Conservation (phyloP, 2,888 invertebrate genomes). For the Calliscelio sp. region DNA sequence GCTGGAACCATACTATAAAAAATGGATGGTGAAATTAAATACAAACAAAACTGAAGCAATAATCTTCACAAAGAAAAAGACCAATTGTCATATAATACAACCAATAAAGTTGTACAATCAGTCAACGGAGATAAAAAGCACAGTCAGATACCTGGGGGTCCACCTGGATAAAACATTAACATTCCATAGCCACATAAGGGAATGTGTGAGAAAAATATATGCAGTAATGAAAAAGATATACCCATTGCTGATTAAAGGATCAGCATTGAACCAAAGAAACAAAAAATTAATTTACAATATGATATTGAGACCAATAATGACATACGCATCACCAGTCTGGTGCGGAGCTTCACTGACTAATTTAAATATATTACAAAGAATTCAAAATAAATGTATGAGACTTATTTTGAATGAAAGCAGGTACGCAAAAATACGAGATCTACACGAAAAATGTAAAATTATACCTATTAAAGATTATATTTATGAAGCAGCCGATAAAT, state of each 20-base stretch:
- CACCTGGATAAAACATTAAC: conserved; percentile 69
- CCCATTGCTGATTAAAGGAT: conserved; percentile 71
- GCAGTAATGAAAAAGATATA: conserved; percentile 70
- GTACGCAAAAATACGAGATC: conserved; percentile 50
- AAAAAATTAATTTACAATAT: conserved; percentile 76
- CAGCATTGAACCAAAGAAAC: conserved; percentile 52
- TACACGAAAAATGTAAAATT: conserved; percentile 53
- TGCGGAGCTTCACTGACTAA: conserved; percentile 60
- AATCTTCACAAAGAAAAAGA: conserved; percentile 46
- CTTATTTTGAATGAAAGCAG: conserved; percentile 55
- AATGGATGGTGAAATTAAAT: conserved; percentile 61
- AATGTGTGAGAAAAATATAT: conserved; percentile 67
- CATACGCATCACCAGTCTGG: conserved; percentile 75
- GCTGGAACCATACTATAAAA: conserved; percentile 48
- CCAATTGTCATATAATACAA: conserved; percentile 48
- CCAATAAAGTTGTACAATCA: conserved; percentile 51
- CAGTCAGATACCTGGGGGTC: conserved; percentile 74
- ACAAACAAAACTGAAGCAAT: conserved; percentile 60
- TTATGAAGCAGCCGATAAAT: conserved; percentile 35
- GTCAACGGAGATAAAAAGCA: not conserved
- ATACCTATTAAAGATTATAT: conserved; percentile 26
- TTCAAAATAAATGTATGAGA: conserved; percentile 73
- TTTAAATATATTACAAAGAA: conserved; percentile 58
- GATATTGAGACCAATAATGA: conserved; percentile 65
- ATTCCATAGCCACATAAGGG: conserved; percentile 68